Evolutionary conservation across 1,140 invertebrate genomes (phyloP), one percentile per base, ranked within the genome.

Genomic region (Drosophila bocqueti): DNA sequence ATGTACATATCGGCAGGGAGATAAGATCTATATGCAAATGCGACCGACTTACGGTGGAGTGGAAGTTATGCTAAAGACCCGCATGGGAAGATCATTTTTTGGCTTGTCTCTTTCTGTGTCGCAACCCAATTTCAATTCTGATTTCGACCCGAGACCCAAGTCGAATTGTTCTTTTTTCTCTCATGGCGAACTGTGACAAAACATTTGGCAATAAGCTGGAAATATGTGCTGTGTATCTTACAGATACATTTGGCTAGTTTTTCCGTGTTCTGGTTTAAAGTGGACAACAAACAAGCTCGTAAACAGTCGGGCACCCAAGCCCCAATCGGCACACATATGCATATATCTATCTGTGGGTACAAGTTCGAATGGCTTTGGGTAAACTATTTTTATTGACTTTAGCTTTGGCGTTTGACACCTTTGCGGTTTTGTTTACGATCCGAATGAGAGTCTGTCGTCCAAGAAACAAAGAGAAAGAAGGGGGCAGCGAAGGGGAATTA

Each of bases 351-450:
- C 24, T 36, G 38, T 62, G 49, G 34, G 16, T 52, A 57, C 40
- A 47, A 66, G 62, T 50, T 74, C 59, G 49, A 46, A 67, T 47
- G 52, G 34, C 21, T 11, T 49, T 62, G 36, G 46, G 52, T 68
- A 57, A 52, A 52, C 50, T 71, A 83, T 87, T 87, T 87, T 87
- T 87, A 89, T 87, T 87, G 83, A 87, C 83, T 87, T 77, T 71
- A 71, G 80, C 83, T 89, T 83, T 77, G 80, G 82, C 83, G 83
- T 83, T 87, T 89, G 84, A 87, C 83, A 87, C 84, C 80, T 83
- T 80, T 80, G 72, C 61, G 73, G 68, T 68, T 83, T 83, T 83
- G 84, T 86, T 89, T 79, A 83, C 67, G 80, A 87, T 73, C 24
- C 47, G 59, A 67, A 72, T 66, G 52, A 40, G 49, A 16, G 18